Conservation (phyloP, 1,140 invertebrate species). For the Aphidius gifuensis region DNA sequence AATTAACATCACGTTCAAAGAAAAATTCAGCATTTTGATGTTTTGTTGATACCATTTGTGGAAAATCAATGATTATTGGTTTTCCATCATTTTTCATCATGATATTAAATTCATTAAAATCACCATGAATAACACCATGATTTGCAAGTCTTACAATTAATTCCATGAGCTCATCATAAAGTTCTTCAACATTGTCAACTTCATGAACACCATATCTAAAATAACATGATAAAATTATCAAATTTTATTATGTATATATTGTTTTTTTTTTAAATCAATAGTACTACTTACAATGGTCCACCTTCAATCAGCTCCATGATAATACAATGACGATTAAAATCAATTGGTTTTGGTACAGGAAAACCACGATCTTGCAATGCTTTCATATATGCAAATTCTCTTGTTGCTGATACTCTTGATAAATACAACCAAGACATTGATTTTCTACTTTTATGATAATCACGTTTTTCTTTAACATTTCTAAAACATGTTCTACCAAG, state of each 20-base stretch:
- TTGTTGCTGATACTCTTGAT: conserved; percentile 93
- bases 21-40: conserved; percentile 91
- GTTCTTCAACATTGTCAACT: conserved; percentile 70
- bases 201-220: conserved; percentile 78
- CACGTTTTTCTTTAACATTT: conserved; percentile 94
- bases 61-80: conserved; percentile 95
- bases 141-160: conserved; percentile 88
- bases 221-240: conserved; percentile 16
- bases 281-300: conserved; percentile 61
- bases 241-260: background rate
- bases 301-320: conserved; percentile 91
- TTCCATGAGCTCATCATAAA: conserved; percentile 96
- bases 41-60: conserved; percentile 96
- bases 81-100: conserved; percentile 81
- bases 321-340: conserved; percentile 94
- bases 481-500: conserved; percentile 93
- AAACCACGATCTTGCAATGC: conserved; percentile 87
- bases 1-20: conserved; percentile 94
- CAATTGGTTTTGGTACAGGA: conserved; percentile 92
- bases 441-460: conserved; percentile 92
- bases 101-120: conserved; percentile 99
- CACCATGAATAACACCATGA: conserved; percentile 95
- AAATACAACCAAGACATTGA: conserved; percentile 94
- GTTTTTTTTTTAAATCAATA: background rate
- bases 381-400: conserved; percentile 98